phyloP scores from a whole-genome alignment of 1,140 invertebrate genomes.

The Dendroctonus valens region DNA sequence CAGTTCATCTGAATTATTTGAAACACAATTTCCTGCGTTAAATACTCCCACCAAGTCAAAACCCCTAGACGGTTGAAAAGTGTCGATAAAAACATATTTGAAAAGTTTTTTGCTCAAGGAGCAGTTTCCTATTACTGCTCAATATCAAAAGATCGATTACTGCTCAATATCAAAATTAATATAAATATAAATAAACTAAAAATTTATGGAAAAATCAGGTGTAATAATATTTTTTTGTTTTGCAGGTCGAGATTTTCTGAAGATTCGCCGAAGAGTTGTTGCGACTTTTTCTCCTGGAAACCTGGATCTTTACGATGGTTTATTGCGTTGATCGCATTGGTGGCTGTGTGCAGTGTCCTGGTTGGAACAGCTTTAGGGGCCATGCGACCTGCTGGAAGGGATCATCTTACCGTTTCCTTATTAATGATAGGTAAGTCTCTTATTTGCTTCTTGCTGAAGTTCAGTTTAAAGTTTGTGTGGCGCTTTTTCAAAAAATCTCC shows the following conservation, averaged over 20 bases:
- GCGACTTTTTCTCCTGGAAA: slow-evolving; percentile 60
- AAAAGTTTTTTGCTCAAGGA: no score
- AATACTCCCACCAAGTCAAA: no score
- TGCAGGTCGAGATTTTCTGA: slow-evolving; percentile 51
- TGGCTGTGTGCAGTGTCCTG: slow-evolving; percentile 68
- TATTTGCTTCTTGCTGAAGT: background rate
- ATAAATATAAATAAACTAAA: no score
- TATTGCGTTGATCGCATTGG: slow-evolving; percentile 68
- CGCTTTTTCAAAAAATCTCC: no score
- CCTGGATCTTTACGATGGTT: slow-evolving; percentile 66
- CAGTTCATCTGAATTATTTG: no score
- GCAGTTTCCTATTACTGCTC: no score
- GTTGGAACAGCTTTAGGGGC: slow-evolving; percentile 72
- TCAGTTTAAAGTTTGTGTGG: background rate
- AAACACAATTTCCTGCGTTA: no score
- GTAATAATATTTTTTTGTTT: slow-evolving; percentile 4
- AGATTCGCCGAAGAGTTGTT: slow-evolving; percentile 67
- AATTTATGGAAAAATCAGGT: no score
- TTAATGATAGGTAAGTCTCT: slow-evolving; percentile 73
- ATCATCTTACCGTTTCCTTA: slow-evolving; percentile 72
- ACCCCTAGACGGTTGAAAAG: no score
- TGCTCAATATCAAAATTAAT: no score
- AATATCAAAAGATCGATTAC: no score
- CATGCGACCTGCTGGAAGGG: slow-evolving; percentile 66
- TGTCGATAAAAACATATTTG: no score